These are phyloP conservation scores for Lophotis ruficrista DNA, from an alignment of 2,113 vertebrate genomes.

Conservation along the genomic window DNA sequence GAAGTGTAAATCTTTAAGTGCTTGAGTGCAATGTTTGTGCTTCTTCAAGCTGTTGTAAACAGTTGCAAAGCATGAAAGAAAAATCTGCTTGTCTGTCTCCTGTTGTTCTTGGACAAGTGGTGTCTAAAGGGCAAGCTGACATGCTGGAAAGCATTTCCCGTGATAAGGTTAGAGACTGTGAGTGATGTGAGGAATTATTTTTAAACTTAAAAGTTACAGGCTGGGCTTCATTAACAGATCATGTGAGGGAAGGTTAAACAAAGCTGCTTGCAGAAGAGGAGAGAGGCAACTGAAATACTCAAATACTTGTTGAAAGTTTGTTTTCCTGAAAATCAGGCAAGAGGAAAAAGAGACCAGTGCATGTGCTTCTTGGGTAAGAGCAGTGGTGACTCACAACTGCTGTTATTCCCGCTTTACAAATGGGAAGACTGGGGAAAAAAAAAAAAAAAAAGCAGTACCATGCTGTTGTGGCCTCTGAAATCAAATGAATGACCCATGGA, in stretches of 20 bases:
- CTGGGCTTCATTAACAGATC: slow-evolving; percentile 54
- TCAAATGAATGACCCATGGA: background rate
- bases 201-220: slow-evolving; percentile 39
- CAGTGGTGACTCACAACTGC: background rate
- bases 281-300: background rate
- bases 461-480: background rate
- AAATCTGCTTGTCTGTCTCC: background rate
- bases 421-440: background rate
- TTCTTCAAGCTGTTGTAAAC: background rate
- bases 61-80: background rate
- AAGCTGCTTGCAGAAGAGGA: slow-evolving; percentile 2
- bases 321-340: slow-evolving; percentile 26
- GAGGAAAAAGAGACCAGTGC: background rate
- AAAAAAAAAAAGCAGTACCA: background rate
- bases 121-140: slow-evolving; percentile 55
- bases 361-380: background rate
- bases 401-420: background rate
- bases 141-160: slow-evolving; percentile 28
- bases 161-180: slow-evolving; percentile 9
- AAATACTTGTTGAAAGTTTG: background rate
- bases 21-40: background rate
- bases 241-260: slow-evolving; percentile 56
- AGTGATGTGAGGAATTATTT: slow-evolving; percentile 40
- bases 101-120: background rate
- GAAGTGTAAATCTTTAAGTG: background rate